Percentiles rank a stretch among this genome's conserved stretches.
phyloP scores from a whole-genome alignment of 2,888 invertebrate species.

The Dendrolimus pini region DNA sequence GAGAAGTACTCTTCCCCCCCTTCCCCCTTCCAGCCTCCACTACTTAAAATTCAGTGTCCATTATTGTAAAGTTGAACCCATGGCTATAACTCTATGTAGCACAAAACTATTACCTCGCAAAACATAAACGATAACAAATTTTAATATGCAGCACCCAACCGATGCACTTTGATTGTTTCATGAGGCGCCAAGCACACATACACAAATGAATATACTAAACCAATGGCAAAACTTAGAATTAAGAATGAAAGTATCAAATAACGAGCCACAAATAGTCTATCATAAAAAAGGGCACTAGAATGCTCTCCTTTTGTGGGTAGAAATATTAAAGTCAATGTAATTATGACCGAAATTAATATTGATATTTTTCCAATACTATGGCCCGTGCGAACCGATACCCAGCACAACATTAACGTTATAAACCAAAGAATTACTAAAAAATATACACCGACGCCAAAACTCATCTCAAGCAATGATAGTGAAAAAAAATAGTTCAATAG shows the following conservation, averaged over 20 bases:
- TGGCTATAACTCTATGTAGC: too few relatives aligned
- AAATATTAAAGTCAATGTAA: constrained; percentile 76
- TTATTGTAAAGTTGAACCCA: too few relatives aligned
- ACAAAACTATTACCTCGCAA: too few relatives aligned
- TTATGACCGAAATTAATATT: constrained; percentile 65
- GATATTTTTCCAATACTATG: constrained; percentile 80
- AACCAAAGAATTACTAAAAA: constrained; percentile 80
- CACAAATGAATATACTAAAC: constrained; percentile 42
- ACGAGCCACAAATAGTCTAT: constrained; percentile 47
- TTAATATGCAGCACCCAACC: constrained; percentile 28
- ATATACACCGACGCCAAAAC: constrained; percentile 81
- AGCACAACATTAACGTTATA: constrained; percentile 77
- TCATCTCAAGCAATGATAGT: constrained; percentile 33
- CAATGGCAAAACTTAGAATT: constrained; percentile 37
- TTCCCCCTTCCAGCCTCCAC: too few relatives aligned
- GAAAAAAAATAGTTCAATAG: constrained; percentile 21
- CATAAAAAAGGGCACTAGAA: constrained; percentile 66
- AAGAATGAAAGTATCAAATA: constrained; percentile 41
- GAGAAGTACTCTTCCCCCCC: too few relatives aligned
- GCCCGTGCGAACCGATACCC: constrained; percentile 79
- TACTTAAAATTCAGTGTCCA: too few relatives aligned
- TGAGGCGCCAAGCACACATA: constrained; percentile 46
- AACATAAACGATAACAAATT: not conserved
- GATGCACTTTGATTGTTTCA: constrained; percentile 48
- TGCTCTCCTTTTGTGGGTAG: constrained; percentile 74